Evolutionary conservation across 2,113 vertebrate genomes (phyloP).

Genomic region (Dryoscopus gambensis): DNA sequence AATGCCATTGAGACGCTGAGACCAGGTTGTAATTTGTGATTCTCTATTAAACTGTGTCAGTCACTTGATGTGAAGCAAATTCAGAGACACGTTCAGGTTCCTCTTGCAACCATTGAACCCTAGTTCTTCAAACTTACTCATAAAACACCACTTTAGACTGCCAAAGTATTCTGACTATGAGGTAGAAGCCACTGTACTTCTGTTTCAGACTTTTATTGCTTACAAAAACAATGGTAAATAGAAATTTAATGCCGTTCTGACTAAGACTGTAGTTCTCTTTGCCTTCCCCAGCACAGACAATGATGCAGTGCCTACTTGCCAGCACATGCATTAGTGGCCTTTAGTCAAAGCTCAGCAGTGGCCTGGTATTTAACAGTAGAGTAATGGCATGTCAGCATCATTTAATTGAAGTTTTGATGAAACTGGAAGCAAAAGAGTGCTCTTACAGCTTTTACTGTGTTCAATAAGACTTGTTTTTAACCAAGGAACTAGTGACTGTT

Average conservation of each 20-base stretch:
- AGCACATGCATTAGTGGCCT: not conserved
- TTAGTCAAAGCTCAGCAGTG: constrained; percentile 13
- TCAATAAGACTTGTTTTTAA: not conserved
- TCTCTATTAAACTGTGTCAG: not conserved
- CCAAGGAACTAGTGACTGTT: not conserved
- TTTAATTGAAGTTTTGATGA: not conserved
- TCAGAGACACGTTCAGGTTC: not conserved
- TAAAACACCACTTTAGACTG: not conserved
- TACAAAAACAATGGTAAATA: not conserved
- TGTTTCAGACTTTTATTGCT: not conserved
- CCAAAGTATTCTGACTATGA: not conserved
- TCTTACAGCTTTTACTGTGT: not conserved
- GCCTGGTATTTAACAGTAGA: not conserved
- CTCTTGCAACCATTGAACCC: not conserved
- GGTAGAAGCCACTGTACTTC: not conserved
- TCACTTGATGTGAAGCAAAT: not conserved
- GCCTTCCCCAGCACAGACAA: not conserved
- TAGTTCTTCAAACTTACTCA: not conserved
- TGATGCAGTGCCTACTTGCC: not conserved
- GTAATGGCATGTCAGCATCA: not conserved
- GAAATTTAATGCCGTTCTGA: not conserved
- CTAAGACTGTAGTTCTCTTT: not conserved
- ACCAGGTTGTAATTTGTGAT: not conserved
- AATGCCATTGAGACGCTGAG: not conserved
- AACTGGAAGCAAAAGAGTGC: not conserved